Percentiles rank a stretch among this genome's conserved stretches.
Conservation (phyloP, 2,797 vertebrate genomes). For the Falco columbarius region DNA sequence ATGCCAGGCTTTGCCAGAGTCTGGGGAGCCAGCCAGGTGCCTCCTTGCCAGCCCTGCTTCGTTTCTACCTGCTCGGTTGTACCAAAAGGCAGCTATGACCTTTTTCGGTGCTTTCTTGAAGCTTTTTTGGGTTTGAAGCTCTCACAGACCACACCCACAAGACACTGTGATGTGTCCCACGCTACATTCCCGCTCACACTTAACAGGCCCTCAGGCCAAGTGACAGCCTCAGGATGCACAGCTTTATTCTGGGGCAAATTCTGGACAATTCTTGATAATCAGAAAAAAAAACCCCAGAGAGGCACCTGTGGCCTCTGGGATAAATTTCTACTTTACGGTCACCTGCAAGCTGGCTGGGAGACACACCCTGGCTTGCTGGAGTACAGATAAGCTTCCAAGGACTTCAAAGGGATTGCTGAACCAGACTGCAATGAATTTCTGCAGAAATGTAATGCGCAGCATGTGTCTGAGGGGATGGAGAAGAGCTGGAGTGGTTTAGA, state of each 20-base stretch:
- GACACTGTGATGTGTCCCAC: not conserved
- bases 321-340: constrained; percentile 37
- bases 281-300: not conserved
- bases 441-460: constrained; percentile 68
- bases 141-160: not conserved
- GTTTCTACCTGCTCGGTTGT: not conserved
- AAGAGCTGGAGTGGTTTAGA: constrained; percentile 60
- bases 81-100: not conserved
- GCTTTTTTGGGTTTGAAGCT: not conserved
- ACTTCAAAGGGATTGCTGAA: constrained; percentile 70
- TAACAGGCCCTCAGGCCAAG: not conserved
- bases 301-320: constrained; percentile 39
- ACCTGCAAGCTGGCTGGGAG: not conserved
- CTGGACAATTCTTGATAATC: not conserved
- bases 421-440: constrained; percentile 70
- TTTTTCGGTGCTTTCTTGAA: not conserved
- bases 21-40: not conserved
- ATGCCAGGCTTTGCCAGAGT: not conserved
- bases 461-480: constrained; percentile 65
- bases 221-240: not conserved
- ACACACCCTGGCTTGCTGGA: constrained; percentile 47
- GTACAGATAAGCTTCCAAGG: constrained; percentile 55
- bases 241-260: not conserved
- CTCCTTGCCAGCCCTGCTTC: not conserved
- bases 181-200: no score